Evolutionary conservation across 2,888 invertebrate species (phyloP), one percentile per base, ranked within the genome.

Genomic region (Hypercompe scribonia): DNA sequence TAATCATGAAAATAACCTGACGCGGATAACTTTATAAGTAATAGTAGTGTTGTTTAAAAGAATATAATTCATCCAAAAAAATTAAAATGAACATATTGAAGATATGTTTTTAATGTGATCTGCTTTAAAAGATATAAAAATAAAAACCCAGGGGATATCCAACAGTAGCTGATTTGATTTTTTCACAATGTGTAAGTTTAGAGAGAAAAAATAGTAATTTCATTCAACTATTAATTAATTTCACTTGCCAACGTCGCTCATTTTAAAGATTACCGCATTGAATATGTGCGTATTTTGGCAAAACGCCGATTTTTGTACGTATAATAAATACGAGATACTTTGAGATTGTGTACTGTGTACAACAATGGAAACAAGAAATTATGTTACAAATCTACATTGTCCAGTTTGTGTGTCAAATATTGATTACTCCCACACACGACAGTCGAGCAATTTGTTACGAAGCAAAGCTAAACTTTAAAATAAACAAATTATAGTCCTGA

Each of bases 401-500:
- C 31, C 31, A 61, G 31, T 18, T 18, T 61, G 61, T 61, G 15
- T 28, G 28, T 61, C 61, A 31, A 31, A 61, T 61, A 61, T 61
- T 61, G 18, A 61, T 61, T 31, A 31, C 18, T 28, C 18, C 31
- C 15, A 31, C 61, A 31, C 61, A 31, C 18, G 15, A 61, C 31
- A 61, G 61, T 61, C 31, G 15, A 65, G 28, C 66, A 66, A 66
- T 42, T 39, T 39, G 28, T 24, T 34, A 31, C n/a, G 24, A 63
- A 39, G 28, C 8, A n/a, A 42, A 74, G 46, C 15, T 28, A 28
- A 70, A 70, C 46, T 42, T 72, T 50, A 58, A n/a, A 54, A 67
- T 68, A 65, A 64, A 64, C n/a, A 65, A 72, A 64, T 65, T 11
- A 71, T 76, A 64, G 61, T 61, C 31, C 8, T 61, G 61, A 61